Conservation (phyloP, 2,113 vertebrate species). For the Noctilio leporinus region DNA sequence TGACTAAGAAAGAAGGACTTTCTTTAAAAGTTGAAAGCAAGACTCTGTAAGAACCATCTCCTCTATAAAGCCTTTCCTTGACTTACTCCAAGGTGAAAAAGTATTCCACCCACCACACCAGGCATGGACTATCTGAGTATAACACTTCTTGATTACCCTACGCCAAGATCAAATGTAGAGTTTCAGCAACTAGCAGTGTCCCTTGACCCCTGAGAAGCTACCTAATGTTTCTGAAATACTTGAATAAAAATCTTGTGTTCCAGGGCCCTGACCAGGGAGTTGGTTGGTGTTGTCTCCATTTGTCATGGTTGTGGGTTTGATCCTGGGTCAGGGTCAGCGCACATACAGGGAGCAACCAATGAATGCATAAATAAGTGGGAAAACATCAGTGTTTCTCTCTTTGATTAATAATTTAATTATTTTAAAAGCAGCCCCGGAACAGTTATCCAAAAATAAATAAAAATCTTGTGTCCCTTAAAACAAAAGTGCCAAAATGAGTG, state of each 20-base stretch:
- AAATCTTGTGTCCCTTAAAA: constrained; percentile 18
- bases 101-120: neutral
- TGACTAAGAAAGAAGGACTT: neutral
- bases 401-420: no score
- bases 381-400: no score
- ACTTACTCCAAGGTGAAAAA: neutral
- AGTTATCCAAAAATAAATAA: neutral
- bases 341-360: no score
- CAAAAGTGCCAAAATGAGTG: neutral
- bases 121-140: neutral
- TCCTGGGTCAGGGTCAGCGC: no score
- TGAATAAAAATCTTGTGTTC: constrained; percentile 11
- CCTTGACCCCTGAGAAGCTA: neutral
- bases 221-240: constrained; percentile 3
- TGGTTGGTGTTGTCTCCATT: no score
- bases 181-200: neutral
- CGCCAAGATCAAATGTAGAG: neutral
- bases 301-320: no score
- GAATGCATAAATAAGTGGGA: no score
- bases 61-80: neutral
- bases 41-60: neutral
- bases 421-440: no score
- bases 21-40: neutral
- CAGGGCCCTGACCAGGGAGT: neutral
- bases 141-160: neutral